Conservation (phyloP, 2,888 invertebrate species). For the Himalopsyche japonica region DNA sequence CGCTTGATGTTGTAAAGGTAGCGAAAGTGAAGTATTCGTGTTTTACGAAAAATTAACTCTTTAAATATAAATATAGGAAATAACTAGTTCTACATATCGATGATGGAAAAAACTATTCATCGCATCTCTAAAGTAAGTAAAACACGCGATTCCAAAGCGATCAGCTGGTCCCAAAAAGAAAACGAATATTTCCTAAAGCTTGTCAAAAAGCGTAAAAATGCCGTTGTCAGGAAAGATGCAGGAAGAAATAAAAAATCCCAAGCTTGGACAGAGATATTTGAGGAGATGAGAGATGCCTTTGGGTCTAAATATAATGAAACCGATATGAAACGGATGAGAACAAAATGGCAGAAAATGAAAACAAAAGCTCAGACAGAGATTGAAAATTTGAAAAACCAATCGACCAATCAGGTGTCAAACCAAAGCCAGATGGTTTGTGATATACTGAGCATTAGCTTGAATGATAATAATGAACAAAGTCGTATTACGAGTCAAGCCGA, state of each 20-base stretch:
- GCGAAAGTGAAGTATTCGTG: no score
- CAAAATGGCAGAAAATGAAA: slow-evolving; percentile 60
- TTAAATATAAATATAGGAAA: no score
- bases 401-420: neutral
- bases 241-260: slow-evolving; percentile 54
- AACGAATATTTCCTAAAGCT: slow-evolving; percentile 53
- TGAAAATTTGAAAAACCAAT: slow-evolving; percentile 41
- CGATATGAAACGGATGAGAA: slow-evolving; percentile 56
- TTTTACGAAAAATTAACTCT: no score
- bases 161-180: slow-evolving; percentile 57
- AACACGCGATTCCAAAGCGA: slow-evolving; percentile 52
- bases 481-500: neutral
- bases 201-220: slow-evolving; percentile 53
- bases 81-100: no score
- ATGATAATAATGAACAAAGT: neutral
- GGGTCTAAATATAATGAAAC: slow-evolving; percentile 53
- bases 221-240: slow-evolving; percentile 53
- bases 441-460: neutral
- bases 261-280: slow-evolving; percentile 57
- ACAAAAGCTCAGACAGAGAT: slow-evolving; percentile 56
- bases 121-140: slow-evolving; percentile 24
- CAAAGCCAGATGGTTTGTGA: neutral
- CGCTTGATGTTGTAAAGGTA: no score
- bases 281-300: slow-evolving; percentile 49
- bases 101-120: neutral